Base-by-base conservation (phyloP, 1,140 invertebrate species). In the Chrysomallon squamiferum region DNA sequence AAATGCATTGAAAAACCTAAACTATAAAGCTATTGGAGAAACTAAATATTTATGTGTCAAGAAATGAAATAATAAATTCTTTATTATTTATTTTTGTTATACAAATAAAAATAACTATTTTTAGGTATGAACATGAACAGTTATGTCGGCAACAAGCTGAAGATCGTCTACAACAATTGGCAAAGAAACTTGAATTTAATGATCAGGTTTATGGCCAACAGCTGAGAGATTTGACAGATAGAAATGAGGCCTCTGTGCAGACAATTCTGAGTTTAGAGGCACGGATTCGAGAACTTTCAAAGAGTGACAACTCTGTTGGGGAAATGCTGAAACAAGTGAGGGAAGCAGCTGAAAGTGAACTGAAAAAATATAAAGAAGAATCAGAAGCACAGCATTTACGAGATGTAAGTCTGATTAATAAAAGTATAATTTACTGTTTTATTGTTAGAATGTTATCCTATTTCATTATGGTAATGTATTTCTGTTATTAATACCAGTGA, bases 81-180 rank as follows among this genome's bases (percentile, higher is more conserved):
- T n/a, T n/a, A n/a, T n/a, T n/a, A n/a, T n/a, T n/a, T n/a, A n/a
- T n/a, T n/a, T n/a, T n/a, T n/a, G n/a, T n/a, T n/a, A n/a, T n/a
- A n/a, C n/a, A n/a, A n/a, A n/a, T n/a, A n/a, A n/a, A n/a, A n/a
- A n/a, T n/a, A n/a, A n/a, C n/a, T n/a, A n/a, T 59, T 43, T 63
- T 18, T 59, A 82, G 80, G 65, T 80, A 68, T 56, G 78, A 81
- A 15, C 70, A 75, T 38, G 78, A 81, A 56, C 67, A 75, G 59
- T 32, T 77, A 25, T 50, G 63, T 7, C 38, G 73, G 22, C 73
- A 74, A 30, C 75, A 78, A 50, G 59, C 64, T 27, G 76, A 80
- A 32, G 73, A 75, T 27, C 68, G 64, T 41, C 47, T 71, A 9
- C 72, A 77, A 60, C 76, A 73, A 47, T 59, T 72, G 11, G 54